Evolutionary conservation across 1,140 invertebrate genomes (phyloP).

Genomic region (Polyergus mexicanus): DNA sequence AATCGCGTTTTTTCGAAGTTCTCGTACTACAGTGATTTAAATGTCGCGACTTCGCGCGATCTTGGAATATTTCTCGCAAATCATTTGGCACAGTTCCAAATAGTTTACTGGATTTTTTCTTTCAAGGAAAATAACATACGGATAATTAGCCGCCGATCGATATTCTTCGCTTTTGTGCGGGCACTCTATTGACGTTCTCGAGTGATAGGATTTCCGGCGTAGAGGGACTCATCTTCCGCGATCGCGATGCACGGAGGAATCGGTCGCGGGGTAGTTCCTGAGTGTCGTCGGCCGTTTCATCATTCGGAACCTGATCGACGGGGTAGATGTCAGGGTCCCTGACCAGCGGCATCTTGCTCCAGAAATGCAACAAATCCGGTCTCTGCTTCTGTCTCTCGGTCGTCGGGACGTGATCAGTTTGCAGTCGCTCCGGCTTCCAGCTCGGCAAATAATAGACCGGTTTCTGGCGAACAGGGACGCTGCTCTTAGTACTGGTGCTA

Average conservation of each 20-base stretch:
- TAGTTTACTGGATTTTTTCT: constrained; percentile 29
- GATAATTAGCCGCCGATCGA: constrained; percentile 58
- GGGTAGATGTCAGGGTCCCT: constrained; percentile 76
- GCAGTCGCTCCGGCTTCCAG: constrained; percentile 70
- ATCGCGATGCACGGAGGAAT: background rate
- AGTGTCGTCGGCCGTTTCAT: constrained; percentile 65
- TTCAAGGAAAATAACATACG: constrained; percentile 26
- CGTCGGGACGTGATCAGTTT: constrained; percentile 33
- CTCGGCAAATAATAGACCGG: constrained; percentile 69
- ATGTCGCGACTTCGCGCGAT: background rate
- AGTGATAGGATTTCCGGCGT: constrained; percentile 53
- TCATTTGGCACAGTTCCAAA: constrained; percentile 62
- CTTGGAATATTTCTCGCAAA: constrained; percentile 9
- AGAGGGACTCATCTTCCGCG: constrained; percentile 60
- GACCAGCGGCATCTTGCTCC: constrained; percentile 80
- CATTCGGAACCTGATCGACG: constrained; percentile 65
- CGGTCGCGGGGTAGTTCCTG: background rate
- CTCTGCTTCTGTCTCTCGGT: constrained; percentile 69
- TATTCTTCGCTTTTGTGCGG: constrained; percentile 7
- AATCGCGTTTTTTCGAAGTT: background rate
- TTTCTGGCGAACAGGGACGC: constrained; percentile 75
- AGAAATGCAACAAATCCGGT: constrained; percentile 78
- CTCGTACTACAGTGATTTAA: constrained; percentile 16
- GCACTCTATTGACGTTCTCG: constrained; percentile 59
- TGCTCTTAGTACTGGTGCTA: constrained; percentile 76